These are phyloP conservation scores for Pantala flavescens DNA, from an alignment of 1,140 invertebrate genomes.

Conservation along the genomic window DNA sequence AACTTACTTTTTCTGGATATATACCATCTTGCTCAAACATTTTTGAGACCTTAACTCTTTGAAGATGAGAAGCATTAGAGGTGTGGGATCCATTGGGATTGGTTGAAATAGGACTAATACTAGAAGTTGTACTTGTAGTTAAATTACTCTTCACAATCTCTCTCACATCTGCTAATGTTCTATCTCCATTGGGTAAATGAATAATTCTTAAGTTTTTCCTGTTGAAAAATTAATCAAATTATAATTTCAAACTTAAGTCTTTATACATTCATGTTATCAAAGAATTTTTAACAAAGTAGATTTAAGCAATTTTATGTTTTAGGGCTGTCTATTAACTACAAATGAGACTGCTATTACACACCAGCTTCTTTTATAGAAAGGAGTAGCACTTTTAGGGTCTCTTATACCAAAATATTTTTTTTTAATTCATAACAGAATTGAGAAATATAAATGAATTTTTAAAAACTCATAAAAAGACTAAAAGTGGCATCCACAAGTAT, in stretches of 20 bases:
- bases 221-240: slow-evolving; percentile 14
- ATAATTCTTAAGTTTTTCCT: slow-evolving; percentile 36
- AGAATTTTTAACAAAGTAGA: too few relatives aligned
- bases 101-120: not conserved
- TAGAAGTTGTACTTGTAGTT: not conserved
- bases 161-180: slow-evolving; percentile 21
- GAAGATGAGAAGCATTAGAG: slow-evolving; percentile 1
- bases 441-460: too few relatives aligned
- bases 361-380: too few relatives aligned
- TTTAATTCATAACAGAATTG: too few relatives aligned
- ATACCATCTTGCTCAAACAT: not conserved
- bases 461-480: too few relatives aligned
- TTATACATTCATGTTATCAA: too few relatives aligned
- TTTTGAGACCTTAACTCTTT: slow-evolving; percentile 7
- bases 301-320: too few relatives aligned
- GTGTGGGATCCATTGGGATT: not conserved
- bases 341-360: too few relatives aligned
- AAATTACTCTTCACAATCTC: not conserved
- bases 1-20: not conserved
- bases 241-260: not conserved
- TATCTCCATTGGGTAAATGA: slow-evolving; percentile 33
- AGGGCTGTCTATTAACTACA: too few relatives aligned
- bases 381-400: too few relatives aligned
- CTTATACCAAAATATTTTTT: too few relatives aligned
- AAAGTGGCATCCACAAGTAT: too few relatives aligned